phyloP scores from a whole-genome alignment of 2,113 vertebrate genomes.

The Suncus etruscus region DNA sequence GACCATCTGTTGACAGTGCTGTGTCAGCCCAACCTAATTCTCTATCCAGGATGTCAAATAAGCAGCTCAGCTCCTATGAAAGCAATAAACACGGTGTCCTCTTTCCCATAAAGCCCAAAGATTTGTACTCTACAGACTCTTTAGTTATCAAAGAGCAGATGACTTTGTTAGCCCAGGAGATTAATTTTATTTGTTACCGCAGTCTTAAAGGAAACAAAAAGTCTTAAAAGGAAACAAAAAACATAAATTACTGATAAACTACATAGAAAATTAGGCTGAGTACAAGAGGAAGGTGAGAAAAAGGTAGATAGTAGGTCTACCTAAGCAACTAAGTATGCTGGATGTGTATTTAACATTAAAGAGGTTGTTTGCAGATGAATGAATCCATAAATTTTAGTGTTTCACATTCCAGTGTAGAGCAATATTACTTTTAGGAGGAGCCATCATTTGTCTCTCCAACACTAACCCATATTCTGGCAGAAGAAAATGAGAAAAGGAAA shows the following conservation, averaged over 20 bases:
- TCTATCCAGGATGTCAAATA: background rate
- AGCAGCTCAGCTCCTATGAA: background rate
- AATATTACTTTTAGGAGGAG: background rate
- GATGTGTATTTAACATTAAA: background rate
- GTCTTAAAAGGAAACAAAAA: background rate
- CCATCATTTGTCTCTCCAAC: conserved; percentile 3
- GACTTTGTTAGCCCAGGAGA: background rate
- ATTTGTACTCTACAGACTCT: background rate
- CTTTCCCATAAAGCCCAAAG: background rate
- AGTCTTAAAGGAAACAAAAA: conserved; percentile 13
- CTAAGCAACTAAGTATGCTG: background rate
- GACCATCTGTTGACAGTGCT: background rate
- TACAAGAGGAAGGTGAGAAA: background rate
- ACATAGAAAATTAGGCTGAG: background rate
- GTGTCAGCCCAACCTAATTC: background rate
- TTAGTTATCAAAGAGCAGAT: background rate
- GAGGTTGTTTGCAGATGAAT: background rate
- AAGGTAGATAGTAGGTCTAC: background rate
- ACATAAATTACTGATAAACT: background rate
- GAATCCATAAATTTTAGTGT: background rate
- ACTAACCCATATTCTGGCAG: background rate
- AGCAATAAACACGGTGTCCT: background rate
- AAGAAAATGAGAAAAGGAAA: background rate
- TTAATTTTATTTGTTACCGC: background rate
- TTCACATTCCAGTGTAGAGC: background rate